Evolutionary conservation across 2,888 invertebrate genomes (phyloP).

Genomic region (Ectemnius cavifrons): DNA sequence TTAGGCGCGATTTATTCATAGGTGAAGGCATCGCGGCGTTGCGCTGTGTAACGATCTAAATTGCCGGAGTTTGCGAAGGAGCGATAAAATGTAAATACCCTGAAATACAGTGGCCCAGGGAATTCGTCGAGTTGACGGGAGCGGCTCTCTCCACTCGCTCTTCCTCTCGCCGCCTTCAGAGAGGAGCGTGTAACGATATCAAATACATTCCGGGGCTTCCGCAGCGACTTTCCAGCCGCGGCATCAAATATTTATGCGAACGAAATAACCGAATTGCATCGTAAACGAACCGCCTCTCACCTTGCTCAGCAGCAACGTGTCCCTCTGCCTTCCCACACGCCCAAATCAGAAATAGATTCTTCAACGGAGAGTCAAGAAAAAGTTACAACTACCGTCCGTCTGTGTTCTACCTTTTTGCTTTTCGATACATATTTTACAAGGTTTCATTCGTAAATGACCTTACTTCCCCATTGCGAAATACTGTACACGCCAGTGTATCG

Average conservation of each 20-base stretch:
- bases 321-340: too few species aligned
- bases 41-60: constrained; percentile 26
- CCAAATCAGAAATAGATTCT: constrained; percentile 55
- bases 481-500: too few species aligned
- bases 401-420: constrained; percentile 5
- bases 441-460: too few species aligned
- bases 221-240: constrained; percentile 57
- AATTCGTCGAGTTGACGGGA: constrained; percentile 55
- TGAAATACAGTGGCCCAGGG: constrained; percentile 64
- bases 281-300: constrained; percentile 60
- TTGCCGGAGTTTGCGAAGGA: constrained; percentile 58
- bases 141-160: constrained; percentile 3
- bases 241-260: constrained; percentile 70
- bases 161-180: too few species aligned
- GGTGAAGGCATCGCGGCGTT: too few species aligned
- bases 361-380: neutral
- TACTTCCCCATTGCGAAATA: too few species aligned
- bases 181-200: constrained; percentile 53
- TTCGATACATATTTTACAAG: too few species aligned
- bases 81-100: constrained; percentile 68
- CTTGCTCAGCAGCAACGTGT: constrained; percentile 44
- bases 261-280: constrained; percentile 69
- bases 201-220: constrained; percentile 55
- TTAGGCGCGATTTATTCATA: too few species aligned
- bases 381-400: too few species aligned